phyloP scores from a whole-genome alignment of 2,113 vertebrate genomes.

The Nothoprocta perdicaria region DNA sequence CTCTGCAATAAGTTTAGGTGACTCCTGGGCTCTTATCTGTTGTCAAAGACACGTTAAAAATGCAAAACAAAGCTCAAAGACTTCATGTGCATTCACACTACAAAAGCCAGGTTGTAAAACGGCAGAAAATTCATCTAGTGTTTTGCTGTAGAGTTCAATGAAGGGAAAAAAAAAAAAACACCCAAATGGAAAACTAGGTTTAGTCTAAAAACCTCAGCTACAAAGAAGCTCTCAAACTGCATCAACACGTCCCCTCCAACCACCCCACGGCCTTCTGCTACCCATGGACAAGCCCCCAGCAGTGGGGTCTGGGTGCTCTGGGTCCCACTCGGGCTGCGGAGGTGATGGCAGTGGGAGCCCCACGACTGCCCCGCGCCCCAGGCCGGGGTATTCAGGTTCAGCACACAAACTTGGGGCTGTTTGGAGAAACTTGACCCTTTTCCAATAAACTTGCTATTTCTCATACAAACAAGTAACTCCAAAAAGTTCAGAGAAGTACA shows the following conservation, averaged over 20 bases:
- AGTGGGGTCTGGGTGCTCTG: not conserved
- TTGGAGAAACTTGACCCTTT: conserved; percentile 42
- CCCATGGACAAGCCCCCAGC: not conserved
- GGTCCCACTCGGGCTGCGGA: not conserved
- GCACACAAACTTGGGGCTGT: not conserved
- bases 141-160: not conserved
- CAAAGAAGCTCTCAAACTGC: not conserved
- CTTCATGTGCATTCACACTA: not conserved
- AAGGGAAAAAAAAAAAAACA: not conserved
- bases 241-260: not conserved
- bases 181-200: not conserved
- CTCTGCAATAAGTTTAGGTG: not conserved
- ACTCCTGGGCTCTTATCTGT: not conserved
- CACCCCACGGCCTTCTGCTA: not conserved
- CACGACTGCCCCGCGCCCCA: not conserved
- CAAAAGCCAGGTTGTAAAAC: not conserved
- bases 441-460: conserved; percentile 61
- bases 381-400: not conserved
- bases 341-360: conserved; percentile 14
- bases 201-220: conserved; percentile 11
- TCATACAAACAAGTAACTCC: conserved; percentile 66
- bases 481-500: conserved; percentile 27
- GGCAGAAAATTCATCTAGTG: not conserved
- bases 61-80: not conserved
- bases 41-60: not conserved